Evolutionary conservation across 2,113 vertebrate species (phyloP).

Genomic region (Lanius ludovicianus): DNA sequence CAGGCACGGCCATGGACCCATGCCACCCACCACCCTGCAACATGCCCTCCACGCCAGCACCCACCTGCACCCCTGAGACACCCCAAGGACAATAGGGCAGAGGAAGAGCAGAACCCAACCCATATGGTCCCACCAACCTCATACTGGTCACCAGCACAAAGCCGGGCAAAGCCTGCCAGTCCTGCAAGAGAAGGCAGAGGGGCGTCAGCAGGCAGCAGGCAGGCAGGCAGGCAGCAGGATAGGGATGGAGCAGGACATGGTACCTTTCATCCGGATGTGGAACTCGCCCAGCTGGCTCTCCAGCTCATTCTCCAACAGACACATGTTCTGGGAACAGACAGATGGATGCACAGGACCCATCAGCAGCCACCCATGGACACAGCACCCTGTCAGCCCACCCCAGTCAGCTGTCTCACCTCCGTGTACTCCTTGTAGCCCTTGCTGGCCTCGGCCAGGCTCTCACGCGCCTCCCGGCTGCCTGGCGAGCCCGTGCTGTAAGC

Average conservation of each 20-base stretch:
- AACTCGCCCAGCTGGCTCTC: slow-evolving; percentile 97
- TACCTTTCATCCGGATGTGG: slow-evolving; percentile 96
- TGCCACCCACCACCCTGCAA: neutral
- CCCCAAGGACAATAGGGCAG: neutral
- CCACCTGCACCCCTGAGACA: neutral
- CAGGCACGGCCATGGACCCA: neutral
- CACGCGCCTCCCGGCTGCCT: slow-evolving; percentile 87
- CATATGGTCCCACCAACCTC: slow-evolving; percentile 79
- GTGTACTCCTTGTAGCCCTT: slow-evolving; percentile 96
- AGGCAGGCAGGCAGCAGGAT: neutral
- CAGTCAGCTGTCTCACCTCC: slow-evolving; percentile 76
- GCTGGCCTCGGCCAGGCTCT: slow-evolving; percentile 90
- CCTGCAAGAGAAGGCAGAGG: slow-evolving; percentile 77
- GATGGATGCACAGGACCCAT: neutral
- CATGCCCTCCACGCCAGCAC: neutral
- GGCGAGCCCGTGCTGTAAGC: slow-evolving; percentile 84
- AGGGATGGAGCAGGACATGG: accelerated
- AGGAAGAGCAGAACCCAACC: neutral
- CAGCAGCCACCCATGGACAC: neutral
- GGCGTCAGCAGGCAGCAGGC: neutral
- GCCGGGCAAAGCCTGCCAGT: slow-evolving; percentile 92
- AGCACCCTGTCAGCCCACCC: neutral
- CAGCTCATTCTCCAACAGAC: slow-evolving; percentile 90
- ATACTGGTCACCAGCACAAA: slow-evolving; percentile 96
- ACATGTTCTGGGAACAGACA: slow-evolving; percentile 85